Evolutionary conservation across 2,888 invertebrate genomes (phyloP), one percentile per base, ranked within the genome.

Genomic region (Hypercompe scribonia): DNA sequence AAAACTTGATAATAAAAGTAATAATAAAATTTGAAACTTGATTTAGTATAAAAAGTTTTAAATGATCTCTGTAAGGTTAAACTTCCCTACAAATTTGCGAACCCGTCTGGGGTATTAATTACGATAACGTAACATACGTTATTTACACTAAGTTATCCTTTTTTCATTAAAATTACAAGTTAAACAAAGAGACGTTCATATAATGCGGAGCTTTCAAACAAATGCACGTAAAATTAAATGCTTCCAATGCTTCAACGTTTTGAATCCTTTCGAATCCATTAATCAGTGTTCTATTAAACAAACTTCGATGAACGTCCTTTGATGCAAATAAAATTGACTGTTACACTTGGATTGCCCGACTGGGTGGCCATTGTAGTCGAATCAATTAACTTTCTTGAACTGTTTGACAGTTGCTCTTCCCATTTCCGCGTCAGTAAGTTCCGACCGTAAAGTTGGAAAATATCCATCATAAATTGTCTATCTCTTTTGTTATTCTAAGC

Each of bases 371-470:
- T 89, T 89, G 86, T 88, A 78, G 69, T 83, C 81, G 81, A 85
- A 88, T 88, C 89, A 89, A 88, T 89, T 89, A 88, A 88, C 89
- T 89, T 89, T 87, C 78, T 81, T 83, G 76, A 81, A 83, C 82
- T 86, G 86, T 87, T 88, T 85, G 85, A 84, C 88, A 83, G 84
- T 86, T 81, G 79, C 81, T 82, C 84, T 79, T 79, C 76, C 82
- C 85, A 77, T 86, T 88, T 88, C 84, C 82, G 82, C 80, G 71
- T 77, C 83, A 82, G 78, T 84, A 80, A 84, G 75, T 81, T 80
- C 78, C 78, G 74, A 80, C 83, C 80, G 78, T 84, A 84, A 85
- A 86, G 85, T 86, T 85, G 66, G 81, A 72, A 79, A 80, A 83
- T 85, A 84, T 84, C 80, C 79, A 79, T 84, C 78, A 80, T 82